phyloP scores from a whole-genome alignment of 2,113 vertebrate genomes.

The Gallinago media region DNA sequence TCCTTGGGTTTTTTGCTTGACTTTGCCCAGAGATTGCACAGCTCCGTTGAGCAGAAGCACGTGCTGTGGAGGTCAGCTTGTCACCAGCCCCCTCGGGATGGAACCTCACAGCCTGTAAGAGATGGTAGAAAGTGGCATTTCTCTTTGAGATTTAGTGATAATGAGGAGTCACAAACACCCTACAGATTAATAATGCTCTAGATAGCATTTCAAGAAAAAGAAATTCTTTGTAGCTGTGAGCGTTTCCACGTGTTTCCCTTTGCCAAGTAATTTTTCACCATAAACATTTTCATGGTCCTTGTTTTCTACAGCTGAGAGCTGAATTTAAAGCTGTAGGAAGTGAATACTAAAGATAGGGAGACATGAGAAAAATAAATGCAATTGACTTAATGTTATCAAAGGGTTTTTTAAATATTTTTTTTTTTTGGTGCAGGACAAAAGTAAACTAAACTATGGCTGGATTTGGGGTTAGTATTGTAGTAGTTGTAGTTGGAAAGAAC shows the following conservation, averaged over 20 bases:
- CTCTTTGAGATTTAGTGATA: neutral
- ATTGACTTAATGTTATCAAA: neutral
- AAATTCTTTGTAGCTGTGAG: neutral
- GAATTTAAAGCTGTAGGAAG: neutral
- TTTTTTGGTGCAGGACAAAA: neutral
- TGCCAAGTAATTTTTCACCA: neutral
- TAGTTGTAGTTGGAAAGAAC: neutral
- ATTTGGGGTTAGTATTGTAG: neutral
- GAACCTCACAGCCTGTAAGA: neutral
- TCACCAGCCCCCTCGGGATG: neutral
- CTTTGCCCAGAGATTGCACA: neutral
- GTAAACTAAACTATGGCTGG: neutral
- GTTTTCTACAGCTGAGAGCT: neutral
- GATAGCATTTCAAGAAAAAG: neutral
- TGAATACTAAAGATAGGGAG: neutral
- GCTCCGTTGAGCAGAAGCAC: neutral
- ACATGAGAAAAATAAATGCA: neutral
- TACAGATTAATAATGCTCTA: neutral
- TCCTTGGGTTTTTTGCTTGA: neutral
- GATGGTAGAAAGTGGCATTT: neutral
- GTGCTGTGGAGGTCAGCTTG: neutral
- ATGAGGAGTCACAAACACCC: neutral
- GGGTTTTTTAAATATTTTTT: neutral
- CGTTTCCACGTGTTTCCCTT: neutral
- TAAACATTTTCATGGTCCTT: rapidly evolving